Percentiles rank a stretch among this genome's conserved stretches.
phyloP scores from a whole-genome alignment of 2,888 invertebrate genomes.

The Molanna angustata region DNA sequence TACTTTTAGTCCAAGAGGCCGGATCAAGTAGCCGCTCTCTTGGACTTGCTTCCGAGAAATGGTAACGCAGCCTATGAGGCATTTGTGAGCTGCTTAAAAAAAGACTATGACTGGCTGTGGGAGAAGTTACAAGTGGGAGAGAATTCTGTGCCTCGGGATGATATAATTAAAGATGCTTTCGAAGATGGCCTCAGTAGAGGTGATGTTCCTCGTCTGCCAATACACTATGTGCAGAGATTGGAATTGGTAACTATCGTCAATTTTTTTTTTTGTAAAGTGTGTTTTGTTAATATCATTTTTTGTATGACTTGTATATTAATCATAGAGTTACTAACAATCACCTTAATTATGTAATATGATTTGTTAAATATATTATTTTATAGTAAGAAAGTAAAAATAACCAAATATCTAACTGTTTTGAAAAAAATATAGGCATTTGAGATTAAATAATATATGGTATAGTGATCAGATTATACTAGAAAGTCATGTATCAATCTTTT shows the following conservation, averaged over 20 bases:
- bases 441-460: no score
- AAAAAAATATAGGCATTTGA: no score
- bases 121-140: slow-evolving; percentile 43
- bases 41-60: slow-evolving; percentile 45
- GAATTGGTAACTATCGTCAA: slow-evolving; percentile 55
- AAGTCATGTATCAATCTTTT: no score
- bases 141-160: slow-evolving; percentile 23
- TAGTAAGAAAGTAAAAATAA: no score
- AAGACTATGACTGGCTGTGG: slow-evolving; percentile 59
- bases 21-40: slow-evolving; percentile 45
- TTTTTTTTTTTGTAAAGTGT: no score
- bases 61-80: slow-evolving; percentile 50
- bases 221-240: slow-evolving; percentile 53
- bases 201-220: slow-evolving; percentile 57
- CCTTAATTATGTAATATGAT: no score
- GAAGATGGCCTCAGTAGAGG: slow-evolving; percentile 55
- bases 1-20: slow-evolving; percentile 41
- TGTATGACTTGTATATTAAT: no score
- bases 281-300: no score
- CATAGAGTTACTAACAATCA: no score
- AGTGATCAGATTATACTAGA: no score
- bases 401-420: no score
- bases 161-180: slow-evolving; percentile 45
- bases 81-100: slow-evolving; percentile 55
- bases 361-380: no score